Percentiles rank a stretch among this genome's conserved stretches.
Evolutionary conservation across 2,797 vertebrate species (phyloP).

Genomic region (Sylvilagus floridanus): DNA sequence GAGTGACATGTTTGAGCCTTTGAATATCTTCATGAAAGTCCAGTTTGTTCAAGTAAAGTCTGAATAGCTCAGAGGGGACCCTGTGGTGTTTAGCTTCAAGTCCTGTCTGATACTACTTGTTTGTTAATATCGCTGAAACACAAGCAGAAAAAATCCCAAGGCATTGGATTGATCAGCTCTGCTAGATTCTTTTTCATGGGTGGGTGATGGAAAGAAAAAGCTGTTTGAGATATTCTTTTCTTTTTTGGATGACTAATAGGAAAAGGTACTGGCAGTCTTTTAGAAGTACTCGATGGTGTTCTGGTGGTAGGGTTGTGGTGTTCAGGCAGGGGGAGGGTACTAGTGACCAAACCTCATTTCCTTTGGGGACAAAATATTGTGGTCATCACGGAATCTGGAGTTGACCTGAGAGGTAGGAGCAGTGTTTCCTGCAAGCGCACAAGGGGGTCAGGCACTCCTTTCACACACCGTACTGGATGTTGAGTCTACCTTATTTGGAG

Average conservation of each 20-base stretch:
- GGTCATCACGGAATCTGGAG: not conserved
- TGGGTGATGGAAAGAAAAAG: not conserved
- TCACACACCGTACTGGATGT: not conserved
- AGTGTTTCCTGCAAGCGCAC: not conserved
- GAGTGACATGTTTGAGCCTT: constrained; percentile 49
- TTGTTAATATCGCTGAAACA: constrained; percentile 39
- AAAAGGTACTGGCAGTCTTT: not conserved
- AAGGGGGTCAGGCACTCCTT: not conserved
- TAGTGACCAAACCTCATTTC: not conserved
- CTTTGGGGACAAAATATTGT: not conserved
- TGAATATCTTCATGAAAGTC: constrained; percentile 49
- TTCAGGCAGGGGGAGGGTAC: not conserved
- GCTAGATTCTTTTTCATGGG: constrained; percentile 22
- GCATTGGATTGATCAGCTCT: not conserved
- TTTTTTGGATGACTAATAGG: constrained; percentile 19
- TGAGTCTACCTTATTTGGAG: not conserved
- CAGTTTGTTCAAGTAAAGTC: constrained; percentile 55
- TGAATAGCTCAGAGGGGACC: constrained; percentile 30
- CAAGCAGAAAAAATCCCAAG: constrained; percentile 3
- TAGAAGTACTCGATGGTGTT: not conserved
- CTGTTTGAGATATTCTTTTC: not conserved
- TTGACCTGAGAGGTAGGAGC: not conserved
- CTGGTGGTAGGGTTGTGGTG: constrained; percentile 21
- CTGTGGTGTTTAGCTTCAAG: constrained; percentile 23
- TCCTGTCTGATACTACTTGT: not conserved